A percentile compares a stretch with the other conserved stretches of the same genome.
These are phyloP conservation scores for Geotrupes spiniger DNA, from an alignment of 2,888 invertebrate genomes.

Conservation along the genomic window DNA sequence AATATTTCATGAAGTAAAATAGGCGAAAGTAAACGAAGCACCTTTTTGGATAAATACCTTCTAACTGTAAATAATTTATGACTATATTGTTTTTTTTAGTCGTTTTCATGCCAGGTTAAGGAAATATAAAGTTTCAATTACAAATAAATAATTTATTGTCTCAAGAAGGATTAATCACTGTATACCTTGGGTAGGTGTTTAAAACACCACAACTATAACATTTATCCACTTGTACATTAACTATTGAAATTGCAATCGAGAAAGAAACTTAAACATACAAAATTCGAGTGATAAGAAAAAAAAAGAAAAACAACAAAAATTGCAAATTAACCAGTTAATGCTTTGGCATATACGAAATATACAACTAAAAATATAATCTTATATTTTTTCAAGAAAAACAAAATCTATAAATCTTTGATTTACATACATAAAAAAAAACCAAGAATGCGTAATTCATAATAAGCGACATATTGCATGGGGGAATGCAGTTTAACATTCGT, in stretches of 20 bases:
- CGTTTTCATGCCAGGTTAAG: no score
- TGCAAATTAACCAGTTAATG: conserved; percentile 32
- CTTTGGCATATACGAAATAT: conserved; percentile 48
- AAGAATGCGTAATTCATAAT: conserved; percentile 17
- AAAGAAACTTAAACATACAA: conserved; percentile 27
- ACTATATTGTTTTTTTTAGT: no score
- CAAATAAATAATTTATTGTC: conserved; percentile 54
- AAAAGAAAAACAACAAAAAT: conserved; percentile 16
- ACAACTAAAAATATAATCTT: conserved; percentile 28
- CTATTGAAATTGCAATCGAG: conserved; percentile 27
- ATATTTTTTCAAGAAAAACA: conserved; percentile 19
- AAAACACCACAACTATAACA: conserved; percentile 45
- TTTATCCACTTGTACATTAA: conserved; percentile 35
- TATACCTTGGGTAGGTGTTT: conserved; percentile 43
- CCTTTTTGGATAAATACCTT: no score
- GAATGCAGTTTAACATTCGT: conserved; percentile 3
- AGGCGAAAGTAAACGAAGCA: no score
- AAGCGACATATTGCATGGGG: conserved; percentile 27
- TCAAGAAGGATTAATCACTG: conserved; percentile 48
- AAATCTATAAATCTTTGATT: conserved; percentile 26
- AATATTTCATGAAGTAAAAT: no score
- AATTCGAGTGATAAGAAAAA: conserved; percentile 29
- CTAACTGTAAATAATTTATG: no score
- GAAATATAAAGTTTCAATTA: conserved; percentile 28
- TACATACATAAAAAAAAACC: conserved; percentile 26